Conservation (phyloP, 2,888 invertebrate genomes). For the Yponomeuta cagnagella region DNA sequence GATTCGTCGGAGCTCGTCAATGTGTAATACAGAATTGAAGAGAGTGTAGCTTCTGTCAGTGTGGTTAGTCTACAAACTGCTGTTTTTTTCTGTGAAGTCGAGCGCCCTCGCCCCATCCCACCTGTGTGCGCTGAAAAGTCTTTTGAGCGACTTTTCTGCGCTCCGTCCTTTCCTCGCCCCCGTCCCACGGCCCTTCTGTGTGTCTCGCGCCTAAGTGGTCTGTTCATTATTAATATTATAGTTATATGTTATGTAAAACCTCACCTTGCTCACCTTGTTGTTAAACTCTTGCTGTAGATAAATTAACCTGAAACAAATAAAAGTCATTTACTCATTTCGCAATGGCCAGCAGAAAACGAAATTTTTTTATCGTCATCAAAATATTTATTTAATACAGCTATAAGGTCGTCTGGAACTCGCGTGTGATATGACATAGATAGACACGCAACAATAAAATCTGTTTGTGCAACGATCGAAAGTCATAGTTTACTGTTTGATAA, state of each 20-base stretch:
- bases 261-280: not conserved
- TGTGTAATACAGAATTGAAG: too few relatives aligned
- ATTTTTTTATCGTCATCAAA: not conserved
- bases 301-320: slow-evolving; percentile 54
- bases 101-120: too few relatives aligned
- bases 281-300: slow-evolving; percentile 27
- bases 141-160: too few relatives aligned
- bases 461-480: not conserved
- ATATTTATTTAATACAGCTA: not conserved
- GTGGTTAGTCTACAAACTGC: too few relatives aligned
- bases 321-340: not conserved
- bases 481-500: too few relatives aligned
- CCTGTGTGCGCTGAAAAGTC: too few relatives aligned
- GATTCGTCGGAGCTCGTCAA: too few relatives aligned
- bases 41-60: too few relatives aligned
- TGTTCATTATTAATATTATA: not conserved
- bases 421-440: not conserved
- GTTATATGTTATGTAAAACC: not conserved
- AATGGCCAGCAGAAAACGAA: not conserved
- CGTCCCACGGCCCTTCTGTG: too few relatives aligned
- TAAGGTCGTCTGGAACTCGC: too few relatives aligned
- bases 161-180: too few relatives aligned
- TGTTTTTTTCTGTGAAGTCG: too few relatives aligned
- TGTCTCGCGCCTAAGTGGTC: not conserved
- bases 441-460: not conserved